Base-by-base conservation (phyloP, 2,797 vertebrate species). In the Pterois miles region DNA sequence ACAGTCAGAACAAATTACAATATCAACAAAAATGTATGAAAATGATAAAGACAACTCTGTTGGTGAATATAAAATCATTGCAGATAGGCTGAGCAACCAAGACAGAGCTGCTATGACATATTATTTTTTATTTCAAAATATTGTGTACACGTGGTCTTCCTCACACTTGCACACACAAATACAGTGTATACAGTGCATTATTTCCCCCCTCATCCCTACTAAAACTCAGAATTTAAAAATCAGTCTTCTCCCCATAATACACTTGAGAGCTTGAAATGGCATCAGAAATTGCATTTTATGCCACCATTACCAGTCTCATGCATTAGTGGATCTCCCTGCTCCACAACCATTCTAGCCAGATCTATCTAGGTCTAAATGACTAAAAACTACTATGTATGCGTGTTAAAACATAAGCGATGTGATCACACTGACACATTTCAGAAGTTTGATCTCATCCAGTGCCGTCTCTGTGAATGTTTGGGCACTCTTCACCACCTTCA, bases 401-500 rank as follows among this genome's bases (percentile, higher is more conserved):
- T 60, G 16, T 7, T 36, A 20, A 38, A 36, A 62, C 6, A 36
- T 60, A 71, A 81, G 4, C 36, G 33, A 20, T 1, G 8, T 27
- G 23, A n/a, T 64, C 65, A 73, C 27, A 91, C 93, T 93, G 71
- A 95, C 93, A 88, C 93, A 94, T 92, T 94, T 94, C 70, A 95
- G 92, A 52, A 95, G 94, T 77, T 84, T 80, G 90, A 95, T 93
- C 78, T 95, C 94, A 85, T 95, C 94, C 84, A 93, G 72, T 6
- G 94, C 94, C 8, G 92, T 94, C 84, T 94, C 93, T 71, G 92
- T 93, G 82, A 91, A 94, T 2, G 74, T 92, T 8, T 84, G 71
- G 48, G 93, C 94, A 12, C 93, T 94, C 84, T 92, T 94, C 83
- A 93, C 93, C 84, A 95, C 91, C 88, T 94, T 95, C 89, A 94